Conservation (phyloP, 2,113 vertebrate species). For the Paramisgurnus dabryanus region DNA sequence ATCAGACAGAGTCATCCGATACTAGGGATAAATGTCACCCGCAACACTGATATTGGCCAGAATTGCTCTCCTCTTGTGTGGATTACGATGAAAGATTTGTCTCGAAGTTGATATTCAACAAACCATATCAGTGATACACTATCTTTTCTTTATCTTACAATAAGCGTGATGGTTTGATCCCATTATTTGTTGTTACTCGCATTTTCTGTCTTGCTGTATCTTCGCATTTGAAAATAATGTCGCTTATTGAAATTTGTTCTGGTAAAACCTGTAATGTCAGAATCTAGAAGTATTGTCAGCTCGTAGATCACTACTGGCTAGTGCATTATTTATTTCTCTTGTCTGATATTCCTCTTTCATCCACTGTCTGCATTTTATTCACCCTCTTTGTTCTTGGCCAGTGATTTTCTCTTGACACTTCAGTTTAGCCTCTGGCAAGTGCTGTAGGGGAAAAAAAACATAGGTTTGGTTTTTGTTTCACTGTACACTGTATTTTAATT, state of each 20-base stretch:
- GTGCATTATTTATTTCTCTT: no score
- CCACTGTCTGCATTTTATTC: no score
- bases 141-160: no score
- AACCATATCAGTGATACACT: no score
- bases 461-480: no score
- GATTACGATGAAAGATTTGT: slow-evolving; percentile 2
- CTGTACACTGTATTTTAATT: no score
- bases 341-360: no score
- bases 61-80: not conserved
- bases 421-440: no score
- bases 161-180: not conserved
- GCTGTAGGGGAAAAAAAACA: no score
- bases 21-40: not conserved
- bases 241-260: not conserved
- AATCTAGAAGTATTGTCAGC: not conserved
- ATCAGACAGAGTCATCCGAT: not conserved
- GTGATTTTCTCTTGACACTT: no score
- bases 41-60: slow-evolving; percentile 1
- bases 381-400: no score
- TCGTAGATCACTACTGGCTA: no score
- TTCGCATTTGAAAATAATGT: not conserved
- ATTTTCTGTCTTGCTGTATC: not conserved
- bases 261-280: not conserved
- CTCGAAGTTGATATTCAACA: not conserved
- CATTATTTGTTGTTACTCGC: not conserved